Conservation (phyloP, 2,888 invertebrate genomes). For the Rhogogaster chlorosoma region DNA sequence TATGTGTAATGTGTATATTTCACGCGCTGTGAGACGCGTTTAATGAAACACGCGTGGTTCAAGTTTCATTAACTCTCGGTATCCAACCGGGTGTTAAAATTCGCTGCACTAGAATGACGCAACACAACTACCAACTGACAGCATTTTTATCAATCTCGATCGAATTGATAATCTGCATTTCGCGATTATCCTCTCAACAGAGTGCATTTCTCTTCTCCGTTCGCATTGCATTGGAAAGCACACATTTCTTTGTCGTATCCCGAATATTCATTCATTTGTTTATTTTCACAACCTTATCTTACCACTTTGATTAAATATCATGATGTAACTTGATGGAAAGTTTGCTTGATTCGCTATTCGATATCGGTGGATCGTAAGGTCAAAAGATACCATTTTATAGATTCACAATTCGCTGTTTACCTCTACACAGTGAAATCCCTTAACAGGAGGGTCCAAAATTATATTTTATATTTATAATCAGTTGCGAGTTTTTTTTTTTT, state of each 20-base stretch:
- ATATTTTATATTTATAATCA: too few species aligned
- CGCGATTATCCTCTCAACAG: too few species aligned
- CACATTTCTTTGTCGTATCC: not conserved
- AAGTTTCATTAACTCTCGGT: not conserved
- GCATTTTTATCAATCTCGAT: not conserved
- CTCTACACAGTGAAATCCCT: not conserved
- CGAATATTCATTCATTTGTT: not conserved
- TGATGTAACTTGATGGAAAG: not conserved
- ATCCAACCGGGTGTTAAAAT: not conserved
- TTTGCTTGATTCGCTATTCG: not conserved
- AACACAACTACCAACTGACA: not conserved
- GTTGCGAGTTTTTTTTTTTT: not conserved
- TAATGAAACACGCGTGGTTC: not conserved
- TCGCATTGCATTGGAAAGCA: not conserved
- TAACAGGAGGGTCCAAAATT: too few species aligned
- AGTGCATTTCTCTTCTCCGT: not conserved
- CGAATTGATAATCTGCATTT: not conserved
- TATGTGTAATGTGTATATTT: too few species aligned
- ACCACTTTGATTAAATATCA: not conserved
- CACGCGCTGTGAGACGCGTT: not conserved
- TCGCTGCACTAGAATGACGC: slow-evolving; percentile 10
- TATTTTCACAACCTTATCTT: not conserved
- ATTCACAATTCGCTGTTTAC: not conserved
- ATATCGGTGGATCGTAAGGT: not conserved
- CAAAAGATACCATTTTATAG: not conserved